Evolutionary conservation across 1,140 invertebrate genomes (phyloP), one percentile per base, ranked within the genome.

Genomic region (Zaprionus lachaisei): DNA sequence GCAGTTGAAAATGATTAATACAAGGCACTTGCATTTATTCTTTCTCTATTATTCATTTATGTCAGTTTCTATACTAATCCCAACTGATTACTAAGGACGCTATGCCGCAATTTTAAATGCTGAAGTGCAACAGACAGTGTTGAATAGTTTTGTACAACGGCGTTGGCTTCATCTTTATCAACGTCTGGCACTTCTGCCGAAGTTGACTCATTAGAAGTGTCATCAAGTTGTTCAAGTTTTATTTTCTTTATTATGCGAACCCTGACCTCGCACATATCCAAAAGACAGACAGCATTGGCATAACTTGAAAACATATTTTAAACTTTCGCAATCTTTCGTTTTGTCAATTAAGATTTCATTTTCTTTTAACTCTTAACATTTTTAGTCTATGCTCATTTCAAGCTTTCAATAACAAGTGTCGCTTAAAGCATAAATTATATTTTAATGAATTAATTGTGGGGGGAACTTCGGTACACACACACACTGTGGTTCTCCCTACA

Each of bases 201-300:
- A 41, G n/a, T 72, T 67, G 28, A 67, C 24, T 72, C 38, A 72
- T 72, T 72, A 72, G 41, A 67, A 72, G 56, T 64, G 54, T 64
- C 38, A 72, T 67, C 63, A 72, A 60, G 63, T 67, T 72, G 54
- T 24, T 60, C 63, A 60, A 72, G 56, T 60, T 72, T 65, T 57
- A 37, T 47, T 47, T 17, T 34, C 9, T 34, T 34, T 34, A 11
- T 34, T 11, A 44, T 49, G 38, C 37, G 11, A 49, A 55, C 55
- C 12, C 12, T 28, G 41, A 54, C 34, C 47, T 65, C 15, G 7
- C 15, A 54, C 11, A 11, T 54, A n/a, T 34, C 9, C 24, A 15
- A 44, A 3, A 31, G 17, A 5, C 28, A 20, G 20, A 65, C 47
- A 51, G 20, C 20, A 17, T 49, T 49, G 44, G 17, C 44, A 20